Base-by-base conservation (phyloP, 2,888 invertebrate genomes). In the Thereva nobilitata region DNA sequence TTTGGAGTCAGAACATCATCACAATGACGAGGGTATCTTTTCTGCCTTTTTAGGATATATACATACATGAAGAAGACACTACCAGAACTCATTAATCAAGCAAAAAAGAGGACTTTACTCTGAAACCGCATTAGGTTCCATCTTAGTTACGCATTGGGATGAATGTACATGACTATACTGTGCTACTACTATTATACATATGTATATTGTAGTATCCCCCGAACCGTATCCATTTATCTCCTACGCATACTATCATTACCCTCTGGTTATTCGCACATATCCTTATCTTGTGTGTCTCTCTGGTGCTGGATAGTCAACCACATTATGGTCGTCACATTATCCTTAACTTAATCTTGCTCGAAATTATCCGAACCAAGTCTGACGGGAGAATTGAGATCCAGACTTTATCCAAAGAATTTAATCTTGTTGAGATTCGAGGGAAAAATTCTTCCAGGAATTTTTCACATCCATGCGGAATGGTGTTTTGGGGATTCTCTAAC, bases 181-280 rank as follows among this genome's bases (percentile, higher is more conserved):
- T 2, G 23, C 23, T 23, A 23, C 23, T 23, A 23, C n/a, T n/a
- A n/a, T n/a, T n/a, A n/a, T n/a, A n/a, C n/a, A n/a, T 23, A 23
- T 23, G 23, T 23, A 23, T 23, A 23, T 23, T 23, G 23, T 23
- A 23, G 23, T 23, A 53, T 10, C 40, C n/a, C 38, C n/a, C 37
- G 38, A 40, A 38, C 53, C 53, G 38, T 40, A 53, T 53, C 40
- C 53, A 53, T 53, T 53, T 53, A 40, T 53, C 53, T 53, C 52
- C 40, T 3, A 53, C 53, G 40, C 53, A 53, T 53, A 53, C 53
- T 5, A 53, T 10, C n/a, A 9, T 12, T n/a, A 10, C n/a, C 6
- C 6, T 10, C 9, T 47, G n/a, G 23, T 23, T 23, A 23, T 23
- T 23, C 23, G 23, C 23, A 23, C 23, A 23, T 23, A 23, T 23